phyloP scores from a whole-genome alignment of 2,888 invertebrate genomes.

The Branchellion lobata region DNA sequence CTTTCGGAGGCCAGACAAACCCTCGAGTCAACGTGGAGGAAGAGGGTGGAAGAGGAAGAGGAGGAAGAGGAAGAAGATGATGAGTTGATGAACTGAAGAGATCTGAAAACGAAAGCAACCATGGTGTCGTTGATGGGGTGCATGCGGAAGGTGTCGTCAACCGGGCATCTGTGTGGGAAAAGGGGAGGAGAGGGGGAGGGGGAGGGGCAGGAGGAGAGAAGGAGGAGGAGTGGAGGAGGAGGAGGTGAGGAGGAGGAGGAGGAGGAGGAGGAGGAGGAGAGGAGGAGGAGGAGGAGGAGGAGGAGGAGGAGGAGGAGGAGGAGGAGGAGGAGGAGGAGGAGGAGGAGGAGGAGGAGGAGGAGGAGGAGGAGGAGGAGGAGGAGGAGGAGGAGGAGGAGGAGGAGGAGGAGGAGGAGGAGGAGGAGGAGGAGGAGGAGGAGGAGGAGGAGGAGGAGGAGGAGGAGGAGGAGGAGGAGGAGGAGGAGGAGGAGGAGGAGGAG shows the following conservation, averaged over 20 bases:
- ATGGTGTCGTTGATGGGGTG: constrained; percentile 54
- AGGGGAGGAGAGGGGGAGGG: constrained; percentile 32
- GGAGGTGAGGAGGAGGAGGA: no score
- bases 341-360: no score
- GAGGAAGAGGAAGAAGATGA: constrained; percentile 53
- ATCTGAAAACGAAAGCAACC: constrained; percentile 56
- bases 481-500: no score
- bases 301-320: constrained; percentile 1
- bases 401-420: constrained; percentile 36
- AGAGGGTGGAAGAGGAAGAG: constrained; percentile 52
- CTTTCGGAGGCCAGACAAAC: constrained; percentile 55
- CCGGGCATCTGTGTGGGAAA: constrained; percentile 52
- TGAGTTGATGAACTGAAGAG: constrained; percentile 52
- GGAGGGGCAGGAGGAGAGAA: not conserved
- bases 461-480: no score
- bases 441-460: no score
- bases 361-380: no score
- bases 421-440: not conserved
- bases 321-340: no score
- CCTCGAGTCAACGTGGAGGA: constrained; percentile 56
- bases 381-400: no score
- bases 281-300: constrained; percentile 39
- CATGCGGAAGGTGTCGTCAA: constrained; percentile 54
- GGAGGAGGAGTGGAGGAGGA: no score
- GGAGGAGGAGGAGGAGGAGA: no score